A percentile compares a stretch with the other conserved stretches of the same genome.
These are phyloP conservation scores for Germaria angustata DNA, from an alignment of 2,888 invertebrate genomes.

Conservation along the genomic window DNA sequence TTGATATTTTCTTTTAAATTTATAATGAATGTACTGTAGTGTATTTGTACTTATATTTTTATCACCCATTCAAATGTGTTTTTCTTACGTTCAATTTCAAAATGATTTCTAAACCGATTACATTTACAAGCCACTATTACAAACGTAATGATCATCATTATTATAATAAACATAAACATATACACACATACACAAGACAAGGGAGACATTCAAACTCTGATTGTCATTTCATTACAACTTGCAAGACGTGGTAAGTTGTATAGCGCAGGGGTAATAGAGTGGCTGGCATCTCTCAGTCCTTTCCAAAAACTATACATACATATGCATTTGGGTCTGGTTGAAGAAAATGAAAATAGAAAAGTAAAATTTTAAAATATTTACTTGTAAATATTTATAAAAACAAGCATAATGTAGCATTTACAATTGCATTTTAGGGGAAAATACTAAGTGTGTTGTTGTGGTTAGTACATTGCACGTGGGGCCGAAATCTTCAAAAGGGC, in stretches of 20 bases:
- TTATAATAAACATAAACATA: conserved; percentile 25
- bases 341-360: not conserved
- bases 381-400: conserved; percentile 27
- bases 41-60: not conserved
- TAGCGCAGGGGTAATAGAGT: not conserved
- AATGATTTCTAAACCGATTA: conserved; percentile 40
- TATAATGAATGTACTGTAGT: not conserved
- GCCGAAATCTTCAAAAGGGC: too few relatives aligned
- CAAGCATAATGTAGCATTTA: conserved; percentile 9
- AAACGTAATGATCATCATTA: conserved; percentile 34
- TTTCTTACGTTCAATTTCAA: conserved; percentile 37
- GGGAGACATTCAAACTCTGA: not conserved
- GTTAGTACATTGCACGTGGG: not conserved
- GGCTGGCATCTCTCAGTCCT: not conserved
- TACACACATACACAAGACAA: not conserved
- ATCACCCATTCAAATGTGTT: conserved; percentile 28
- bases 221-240: conserved; percentile 30
- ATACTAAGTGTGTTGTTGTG: not conserved
- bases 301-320: not conserved
- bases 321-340: not conserved
- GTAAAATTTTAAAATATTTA: not conserved
- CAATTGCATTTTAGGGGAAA: not conserved
- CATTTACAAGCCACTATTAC: conserved; percentile 38
- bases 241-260: not conserved
- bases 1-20: not conserved